Base-by-base conservation (phyloP, 2,888 invertebrate genomes). In the Zaprionus lineosus region DNA sequence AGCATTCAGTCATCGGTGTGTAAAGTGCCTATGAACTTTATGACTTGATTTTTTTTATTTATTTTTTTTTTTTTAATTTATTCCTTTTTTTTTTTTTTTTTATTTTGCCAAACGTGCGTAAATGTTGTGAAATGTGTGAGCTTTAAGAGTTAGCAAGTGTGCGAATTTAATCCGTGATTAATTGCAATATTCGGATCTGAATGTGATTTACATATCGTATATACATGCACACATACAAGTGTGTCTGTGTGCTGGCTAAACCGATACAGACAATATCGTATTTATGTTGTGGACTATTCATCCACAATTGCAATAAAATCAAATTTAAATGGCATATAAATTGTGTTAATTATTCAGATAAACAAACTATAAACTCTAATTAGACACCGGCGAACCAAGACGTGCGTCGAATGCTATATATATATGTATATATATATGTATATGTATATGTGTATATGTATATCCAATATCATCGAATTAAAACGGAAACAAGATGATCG, bases 291-390 rank as follows among this genome's bases (percentile, higher is more conserved):
- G 69, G 62, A 62, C 61, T 56, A 75, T 64, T 60, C 59, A 43
- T 59, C 67, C 46, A 74, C 62, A 77, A 86, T 77, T 86, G 83
- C 84, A 74, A 77, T 86, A 86, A 81, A 81, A 77, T 63, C 55
- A 60, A 71, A 61, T 65, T 81, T 81, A 84, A 81, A 86, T 57
- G 63, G 64, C 83, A 58, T 78, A 85, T 78, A 74, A 84, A 75
- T 86, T 62, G 79, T 81, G 86, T 51, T 84, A 86, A 86, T 86
- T 82, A 36, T 28, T 16, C 57, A 57, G 51, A 66, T 74, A 75
- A 82, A 86, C 67, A 79, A 77, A 72, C 84, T 78, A 82, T 76
- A 84, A 86, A 76, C 74, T 82, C 78, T 82, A 86, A 86, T 86
- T 86, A 82, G 66, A 65, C 65, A 61, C 46, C 79, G 71, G 52